Conservation (phyloP, 1,140 invertebrate genomes). For the Orchestia grillus region DNA sequence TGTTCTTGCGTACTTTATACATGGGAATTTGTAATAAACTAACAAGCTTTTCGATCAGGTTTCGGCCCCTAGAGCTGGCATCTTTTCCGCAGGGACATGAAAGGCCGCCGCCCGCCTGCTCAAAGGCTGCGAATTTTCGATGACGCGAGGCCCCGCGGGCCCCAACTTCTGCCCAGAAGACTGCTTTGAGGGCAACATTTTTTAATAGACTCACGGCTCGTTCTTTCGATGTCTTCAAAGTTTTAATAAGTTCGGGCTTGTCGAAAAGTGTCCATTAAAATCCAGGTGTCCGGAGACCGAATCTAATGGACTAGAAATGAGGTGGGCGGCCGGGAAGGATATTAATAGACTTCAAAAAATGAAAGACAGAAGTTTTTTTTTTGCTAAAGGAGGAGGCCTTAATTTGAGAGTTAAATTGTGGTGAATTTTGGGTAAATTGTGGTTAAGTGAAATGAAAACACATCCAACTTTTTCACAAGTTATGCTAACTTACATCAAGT, state of each 20-base stretch:
- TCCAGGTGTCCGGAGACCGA: background rate
- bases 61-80: background rate
- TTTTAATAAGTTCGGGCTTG: conserved; percentile 1
- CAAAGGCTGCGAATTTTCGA: background rate
- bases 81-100: background rate
- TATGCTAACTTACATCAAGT: no score
- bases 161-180: background rate
- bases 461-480: no score
- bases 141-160: background rate
- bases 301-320: conserved; percentile 9
- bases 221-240: background rate
- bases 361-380: background rate
- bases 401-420: background rate
- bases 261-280: background rate
- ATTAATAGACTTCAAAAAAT: background rate
- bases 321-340: background rate
- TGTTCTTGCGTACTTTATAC: background rate
- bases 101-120: background rate
- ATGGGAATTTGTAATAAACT: background rate
- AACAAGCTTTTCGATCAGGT: background rate
- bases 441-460: no score
- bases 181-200: background rate
- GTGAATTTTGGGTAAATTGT: no score
- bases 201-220: background rate
- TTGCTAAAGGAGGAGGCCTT: background rate